Conservation (phyloP, 2,888 invertebrate genomes). For the Campaea margaritaria region DNA sequence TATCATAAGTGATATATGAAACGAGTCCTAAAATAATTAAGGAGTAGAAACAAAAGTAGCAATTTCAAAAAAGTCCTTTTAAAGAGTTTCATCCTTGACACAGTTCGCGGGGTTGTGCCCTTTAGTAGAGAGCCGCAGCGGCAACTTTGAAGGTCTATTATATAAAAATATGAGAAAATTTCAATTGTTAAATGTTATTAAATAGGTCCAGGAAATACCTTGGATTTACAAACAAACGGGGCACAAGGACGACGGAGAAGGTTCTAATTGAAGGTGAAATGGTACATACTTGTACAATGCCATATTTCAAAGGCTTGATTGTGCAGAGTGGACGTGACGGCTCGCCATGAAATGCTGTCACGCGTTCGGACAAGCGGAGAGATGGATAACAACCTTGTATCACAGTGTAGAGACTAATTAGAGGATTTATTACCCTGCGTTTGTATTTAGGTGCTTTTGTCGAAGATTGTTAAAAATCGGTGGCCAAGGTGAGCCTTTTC, state of each 20-base stretch:
- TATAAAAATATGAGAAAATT: constrained; percentile 40
- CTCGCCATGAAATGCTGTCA: constrained; percentile 1
- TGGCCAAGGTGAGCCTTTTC: too few relatives aligned
- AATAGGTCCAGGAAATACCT: constrained; percentile 24
- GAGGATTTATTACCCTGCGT: too few relatives aligned
- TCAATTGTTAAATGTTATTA: constrained; percentile 14
- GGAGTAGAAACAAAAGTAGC: constrained; percentile 34
- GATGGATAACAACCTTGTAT: too few relatives aligned
- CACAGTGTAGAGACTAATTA: too few relatives aligned
- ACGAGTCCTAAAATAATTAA: constrained; percentile 4
- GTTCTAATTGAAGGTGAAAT: constrained; percentile 25
- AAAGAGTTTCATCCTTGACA: constrained; percentile 74
- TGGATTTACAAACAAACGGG: constrained; percentile 25
- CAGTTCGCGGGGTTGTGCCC: constrained; percentile 70
- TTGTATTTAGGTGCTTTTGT: too few relatives aligned
- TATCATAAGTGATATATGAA: too few relatives aligned
- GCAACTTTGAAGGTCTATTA: constrained; percentile 59
- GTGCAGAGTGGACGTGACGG: constrained; percentile 14
- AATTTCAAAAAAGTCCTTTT: constrained; percentile 57
- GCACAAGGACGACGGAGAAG: constrained; percentile 31
- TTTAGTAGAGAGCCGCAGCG: constrained; percentile 53
- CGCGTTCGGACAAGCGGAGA: background rate
- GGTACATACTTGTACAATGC: constrained; percentile 17
- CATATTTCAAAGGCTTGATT: constrained; percentile 17
- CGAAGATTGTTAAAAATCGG: too few relatives aligned